Evolutionary conservation across 2,797 vertebrate genomes (phyloP).

Genomic region (Sylvia borin): DNA sequence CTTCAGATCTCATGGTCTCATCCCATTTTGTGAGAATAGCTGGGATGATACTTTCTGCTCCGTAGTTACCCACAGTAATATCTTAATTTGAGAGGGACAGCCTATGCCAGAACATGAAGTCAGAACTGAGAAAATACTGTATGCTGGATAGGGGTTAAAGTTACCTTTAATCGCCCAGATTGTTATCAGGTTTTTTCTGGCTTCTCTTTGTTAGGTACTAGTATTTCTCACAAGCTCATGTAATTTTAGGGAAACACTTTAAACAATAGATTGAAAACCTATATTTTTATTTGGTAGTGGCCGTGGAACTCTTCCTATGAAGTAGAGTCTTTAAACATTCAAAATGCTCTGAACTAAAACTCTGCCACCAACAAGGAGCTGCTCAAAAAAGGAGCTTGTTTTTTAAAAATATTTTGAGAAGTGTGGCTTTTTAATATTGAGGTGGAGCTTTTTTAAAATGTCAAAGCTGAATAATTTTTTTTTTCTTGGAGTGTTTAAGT

Average conservation of each 20-base stretch:
- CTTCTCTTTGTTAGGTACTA: not conserved
- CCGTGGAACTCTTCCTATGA: not conserved
- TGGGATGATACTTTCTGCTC: not conserved
- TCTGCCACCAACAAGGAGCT: not conserved
- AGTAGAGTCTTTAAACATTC: not conserved
- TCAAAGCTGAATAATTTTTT: not conserved
- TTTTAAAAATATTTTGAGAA: not conserved
- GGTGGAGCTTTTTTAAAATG: not conserved
- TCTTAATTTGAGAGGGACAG: not conserved
- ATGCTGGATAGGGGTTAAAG: not conserved
- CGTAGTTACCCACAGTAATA: not conserved
- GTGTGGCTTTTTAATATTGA: not conserved
- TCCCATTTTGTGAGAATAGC: not conserved
- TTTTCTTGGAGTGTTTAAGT: not conserved
- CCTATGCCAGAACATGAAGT: not conserved
- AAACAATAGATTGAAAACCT: not conserved
- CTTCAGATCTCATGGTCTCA: not conserved
- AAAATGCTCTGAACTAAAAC: not conserved
- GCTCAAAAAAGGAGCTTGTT: not conserved
- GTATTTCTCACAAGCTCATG: not conserved
- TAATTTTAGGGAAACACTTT: not conserved
- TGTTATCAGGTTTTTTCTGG: not conserved
- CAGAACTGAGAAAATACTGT: not conserved
- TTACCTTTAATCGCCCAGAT: not conserved
- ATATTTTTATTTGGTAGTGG: not conserved